Evolutionary conservation across 2,888 invertebrate species (phyloP).

Genomic region (Malthinus seriepunctatus): DNA sequence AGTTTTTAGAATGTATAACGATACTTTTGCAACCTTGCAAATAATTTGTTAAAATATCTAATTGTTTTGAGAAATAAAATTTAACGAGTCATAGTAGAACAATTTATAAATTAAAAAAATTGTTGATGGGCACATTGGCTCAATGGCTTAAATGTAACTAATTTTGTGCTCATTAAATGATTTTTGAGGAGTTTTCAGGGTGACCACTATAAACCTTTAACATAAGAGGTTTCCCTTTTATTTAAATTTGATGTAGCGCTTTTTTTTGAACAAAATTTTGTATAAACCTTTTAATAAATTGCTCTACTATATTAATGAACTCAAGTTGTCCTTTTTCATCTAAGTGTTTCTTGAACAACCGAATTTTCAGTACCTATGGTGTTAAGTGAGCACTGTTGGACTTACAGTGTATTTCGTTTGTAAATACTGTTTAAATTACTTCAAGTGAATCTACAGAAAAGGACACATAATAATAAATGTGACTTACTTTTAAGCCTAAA

Average conservation of each 20-base stretch:
- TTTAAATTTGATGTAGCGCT: no score
- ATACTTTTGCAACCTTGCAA: conserved; percentile 17
- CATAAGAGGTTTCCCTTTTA: no score
- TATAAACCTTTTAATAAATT: neutral
- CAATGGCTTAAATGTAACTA: no score
- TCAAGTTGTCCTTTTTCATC: conserved; percentile 36
- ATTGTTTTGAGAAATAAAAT: conserved; percentile 20
- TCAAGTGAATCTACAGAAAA: conserved; percentile 17
- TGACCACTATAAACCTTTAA: no score
- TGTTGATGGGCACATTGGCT: no score
- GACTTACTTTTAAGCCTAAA: conserved; percentile 43
- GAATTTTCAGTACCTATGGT: conserved; percentile 29
- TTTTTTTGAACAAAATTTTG: no score
- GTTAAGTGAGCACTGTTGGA: conserved; percentile 36
- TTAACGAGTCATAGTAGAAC: conserved; percentile 10
- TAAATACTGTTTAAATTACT: conserved; percentile 20
- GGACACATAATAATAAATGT: conserved; percentile 23
- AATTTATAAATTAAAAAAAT: neutral
- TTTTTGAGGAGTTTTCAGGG: no score
- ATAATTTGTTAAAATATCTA: conserved; percentile 22
- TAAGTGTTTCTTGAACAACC: conserved; percentile 31
- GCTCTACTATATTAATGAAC: conserved; percentile 1
- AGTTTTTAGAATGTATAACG: conserved; percentile 13
- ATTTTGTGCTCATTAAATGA: no score
- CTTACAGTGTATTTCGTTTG: conserved; percentile 36